These are phyloP conservation scores for Cepaea nemoralis DNA, from an alignment of 1,140 invertebrate species.

Conservation along the genomic window DNA sequence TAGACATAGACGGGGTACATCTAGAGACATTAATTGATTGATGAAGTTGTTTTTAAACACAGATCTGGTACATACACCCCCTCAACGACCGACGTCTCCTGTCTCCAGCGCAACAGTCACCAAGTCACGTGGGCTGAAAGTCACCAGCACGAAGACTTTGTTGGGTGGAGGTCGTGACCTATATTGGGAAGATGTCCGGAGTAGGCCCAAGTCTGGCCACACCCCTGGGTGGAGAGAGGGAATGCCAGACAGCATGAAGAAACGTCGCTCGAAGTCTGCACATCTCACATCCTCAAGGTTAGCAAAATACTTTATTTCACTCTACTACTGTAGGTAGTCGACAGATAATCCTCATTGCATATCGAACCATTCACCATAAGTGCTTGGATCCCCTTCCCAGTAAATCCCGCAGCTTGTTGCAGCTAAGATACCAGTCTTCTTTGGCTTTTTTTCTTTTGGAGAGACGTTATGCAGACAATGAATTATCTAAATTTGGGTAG, in stretches of 20 bases:
- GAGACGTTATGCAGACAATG: too few species aligned
- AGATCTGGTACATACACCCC: conserved; percentile 46
- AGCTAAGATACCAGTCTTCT: too few species aligned
- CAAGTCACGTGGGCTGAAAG: conserved; percentile 37
- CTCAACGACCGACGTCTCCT: conserved; percentile 59
- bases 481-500: too few species aligned
- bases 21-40: neutral
- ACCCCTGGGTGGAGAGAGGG: conserved; percentile 69
- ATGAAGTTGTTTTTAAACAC: neutral
- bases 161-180: conserved; percentile 67
- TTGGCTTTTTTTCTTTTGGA: too few species aligned
- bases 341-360: too few species aligned
- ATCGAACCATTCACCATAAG: too few species aligned
- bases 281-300: conserved; percentile 8
- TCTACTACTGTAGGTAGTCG: too few species aligned
- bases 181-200: conserved; percentile 58
- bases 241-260: conserved; percentile 57
- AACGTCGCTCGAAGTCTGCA: conserved; percentile 56
- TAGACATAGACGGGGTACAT: too few species aligned
- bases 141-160: conserved; percentile 60
- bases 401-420: too few species aligned
- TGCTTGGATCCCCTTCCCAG: too few species aligned
- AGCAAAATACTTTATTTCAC: too few species aligned
- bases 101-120: neutral
- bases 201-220: conserved; percentile 63